A percentile compares a stretch with the other conserved stretches of the same genome.
These are phyloP conservation scores for Papilio dardanus DNA, from an alignment of 1,140 invertebrate genomes.

Conservation along the genomic window DNA sequence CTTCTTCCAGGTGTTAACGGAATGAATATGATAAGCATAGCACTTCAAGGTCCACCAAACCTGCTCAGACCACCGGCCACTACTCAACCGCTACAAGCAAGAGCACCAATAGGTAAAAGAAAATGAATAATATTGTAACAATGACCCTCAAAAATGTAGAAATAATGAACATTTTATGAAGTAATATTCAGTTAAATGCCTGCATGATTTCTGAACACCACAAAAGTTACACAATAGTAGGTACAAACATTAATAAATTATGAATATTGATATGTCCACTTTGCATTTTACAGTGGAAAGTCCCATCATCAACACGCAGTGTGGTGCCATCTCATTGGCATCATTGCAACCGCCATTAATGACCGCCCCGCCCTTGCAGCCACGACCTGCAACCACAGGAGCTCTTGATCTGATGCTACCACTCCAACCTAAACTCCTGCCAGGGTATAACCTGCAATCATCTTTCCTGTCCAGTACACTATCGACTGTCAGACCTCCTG, in stretches of 20 bases:
- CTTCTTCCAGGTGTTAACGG: conserved; percentile 84
- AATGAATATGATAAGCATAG: conserved; percentile 87
- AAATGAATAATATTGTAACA: conserved; percentile 42
- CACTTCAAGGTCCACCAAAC: conserved; percentile 84
- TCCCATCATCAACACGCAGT: conserved; percentile 77
- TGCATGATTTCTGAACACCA: not conserved
- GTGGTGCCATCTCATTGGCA: conserved; percentile 75
- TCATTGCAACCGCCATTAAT: conserved; percentile 78
- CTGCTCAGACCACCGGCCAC: conserved; percentile 75
- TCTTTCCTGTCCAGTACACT: conserved; percentile 75
- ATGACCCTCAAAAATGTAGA: not conserved
- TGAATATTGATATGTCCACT: not conserved
- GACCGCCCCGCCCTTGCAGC: conserved; percentile 84
- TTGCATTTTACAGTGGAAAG: conserved; percentile 74
- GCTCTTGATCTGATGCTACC: conserved; percentile 85
- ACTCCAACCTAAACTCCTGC: conserved; percentile 85
- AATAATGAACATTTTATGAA: not conserved
- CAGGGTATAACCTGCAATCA: conserved; percentile 77
- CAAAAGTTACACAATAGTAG: conserved; percentile 22
- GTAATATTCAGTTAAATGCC: too few relatives aligned
- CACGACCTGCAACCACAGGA: conserved; percentile 86
- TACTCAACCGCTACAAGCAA: conserved; percentile 73
- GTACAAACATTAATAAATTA: not conserved
- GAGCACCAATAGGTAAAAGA: conserved; percentile 76
- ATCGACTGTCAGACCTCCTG: conserved; percentile 76